A percentile compares a stretch with the other conserved stretches of the same genome.
These are phyloP conservation scores for Cinclus cinclus DNA, from an alignment of 2,113 vertebrate species.

Conservation along the genomic window DNA sequence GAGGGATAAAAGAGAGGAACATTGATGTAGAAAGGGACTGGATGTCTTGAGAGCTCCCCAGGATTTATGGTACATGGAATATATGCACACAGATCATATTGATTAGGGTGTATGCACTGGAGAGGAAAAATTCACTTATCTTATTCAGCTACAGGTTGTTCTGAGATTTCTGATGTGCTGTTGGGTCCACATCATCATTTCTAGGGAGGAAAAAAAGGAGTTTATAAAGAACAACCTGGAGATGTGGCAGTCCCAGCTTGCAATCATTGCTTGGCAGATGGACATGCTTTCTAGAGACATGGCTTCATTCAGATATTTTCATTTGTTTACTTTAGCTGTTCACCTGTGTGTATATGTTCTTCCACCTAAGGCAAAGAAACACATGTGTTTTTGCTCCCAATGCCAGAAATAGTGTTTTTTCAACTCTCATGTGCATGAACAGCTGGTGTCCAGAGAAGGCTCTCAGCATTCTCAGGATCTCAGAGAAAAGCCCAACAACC, in stretches of 20 bases:
- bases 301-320: not conserved
- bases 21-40: not conserved
- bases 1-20: not conserved
- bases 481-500: accelerated
- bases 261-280: not conserved
- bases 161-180: not conserved
- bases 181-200: not conserved
- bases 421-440: not conserved
- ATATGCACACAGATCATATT: not conserved
- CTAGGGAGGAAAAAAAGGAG: not conserved
- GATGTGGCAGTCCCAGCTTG: not conserved
- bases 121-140: not conserved
- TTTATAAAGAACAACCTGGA: accelerated
- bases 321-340: not conserved
- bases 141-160: not conserved
- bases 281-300: not conserved
- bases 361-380: not conserved
- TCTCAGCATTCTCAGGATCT: not conserved
- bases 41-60: not conserved
- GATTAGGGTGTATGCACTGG: not conserved
- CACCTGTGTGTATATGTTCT: not conserved
- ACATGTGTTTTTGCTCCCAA: not conserved
- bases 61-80: not conserved
- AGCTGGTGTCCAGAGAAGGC: conserved; percentile 30
- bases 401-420: not conserved